Percentiles rank a stretch among this genome's conserved stretches.
These are phyloP conservation scores for Dascillus cervinus DNA, from an alignment of 2,888 invertebrate genomes.

Conservation along the genomic window DNA sequence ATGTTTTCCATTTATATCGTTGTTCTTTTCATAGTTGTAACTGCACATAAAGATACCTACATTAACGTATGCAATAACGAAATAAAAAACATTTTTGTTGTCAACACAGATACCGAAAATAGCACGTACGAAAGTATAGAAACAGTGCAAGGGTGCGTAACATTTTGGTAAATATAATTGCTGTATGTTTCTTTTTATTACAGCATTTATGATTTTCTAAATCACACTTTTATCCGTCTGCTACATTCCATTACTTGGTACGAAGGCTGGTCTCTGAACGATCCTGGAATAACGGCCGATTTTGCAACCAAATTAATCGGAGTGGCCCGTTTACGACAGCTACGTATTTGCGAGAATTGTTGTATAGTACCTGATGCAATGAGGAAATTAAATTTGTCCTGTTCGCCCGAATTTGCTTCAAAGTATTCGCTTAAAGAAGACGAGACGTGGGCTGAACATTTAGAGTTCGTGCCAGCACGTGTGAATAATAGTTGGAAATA, in stretches of 20 bases:
- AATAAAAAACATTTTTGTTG: slow-evolving; percentile 5
- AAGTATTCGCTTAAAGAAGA: too few species aligned
- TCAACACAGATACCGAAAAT: not conserved
- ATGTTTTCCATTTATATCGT: slow-evolving; percentile 15
- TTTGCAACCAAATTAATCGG: slow-evolving; percentile 20
- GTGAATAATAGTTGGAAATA: too few species aligned
- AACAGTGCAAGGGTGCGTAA: slow-evolving; percentile 7
- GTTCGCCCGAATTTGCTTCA: slow-evolving; percentile 14
- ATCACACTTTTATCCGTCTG: slow-evolving; percentile 10
- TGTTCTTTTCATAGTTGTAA: slow-evolving; percentile 13
- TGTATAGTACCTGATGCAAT: slow-evolving; percentile 9
- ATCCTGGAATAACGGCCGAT: slow-evolving; percentile 20
- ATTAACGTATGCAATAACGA: slow-evolving; percentile 7
- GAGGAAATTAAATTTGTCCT: slow-evolving; percentile 8
- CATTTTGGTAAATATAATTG: too few species aligned
- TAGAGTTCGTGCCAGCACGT: too few species aligned
- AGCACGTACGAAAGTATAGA: slow-evolving; percentile 6
- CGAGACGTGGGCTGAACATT: too few species aligned
- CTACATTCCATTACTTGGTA: slow-evolving; percentile 19
- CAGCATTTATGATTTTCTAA: slow-evolving; percentile 15
- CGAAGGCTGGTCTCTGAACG: slow-evolving; percentile 11
- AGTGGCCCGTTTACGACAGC: slow-evolving; percentile 20
- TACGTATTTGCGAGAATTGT: slow-evolving; percentile 10
- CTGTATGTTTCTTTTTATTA: slow-evolving; percentile 6
- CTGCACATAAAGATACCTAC: slow-evolving; percentile 7